phyloP scores from a whole-genome alignment of 2,797 vertebrate species.

The Tragopan temminckii region DNA sequence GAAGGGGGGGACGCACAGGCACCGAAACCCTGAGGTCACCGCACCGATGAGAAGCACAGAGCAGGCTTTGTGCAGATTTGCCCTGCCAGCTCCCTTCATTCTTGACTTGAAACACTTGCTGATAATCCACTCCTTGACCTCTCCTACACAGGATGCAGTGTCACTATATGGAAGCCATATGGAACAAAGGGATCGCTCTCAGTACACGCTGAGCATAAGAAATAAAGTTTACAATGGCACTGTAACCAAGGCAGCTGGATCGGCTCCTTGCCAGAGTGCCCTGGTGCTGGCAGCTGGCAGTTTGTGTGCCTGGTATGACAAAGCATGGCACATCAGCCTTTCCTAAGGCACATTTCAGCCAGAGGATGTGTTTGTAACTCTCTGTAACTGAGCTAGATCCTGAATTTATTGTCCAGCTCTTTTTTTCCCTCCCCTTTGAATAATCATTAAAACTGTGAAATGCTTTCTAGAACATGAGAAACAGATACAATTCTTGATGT shows the following conservation, averaged over 20 bases:
- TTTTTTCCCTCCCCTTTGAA: neutral
- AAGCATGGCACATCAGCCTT: neutral
- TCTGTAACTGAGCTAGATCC: neutral
- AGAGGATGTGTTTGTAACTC: neutral
- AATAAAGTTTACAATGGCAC: conserved; percentile 51
- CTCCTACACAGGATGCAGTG: conserved; percentile 59
- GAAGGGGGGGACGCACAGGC: neutral
- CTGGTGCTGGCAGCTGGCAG: conserved; percentile 35
- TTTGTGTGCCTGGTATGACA: neutral
- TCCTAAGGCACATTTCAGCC: neutral
- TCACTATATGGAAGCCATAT: conserved; percentile 66
- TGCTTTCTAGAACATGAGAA: conserved; percentile 55
- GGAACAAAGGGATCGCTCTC: conserved; percentile 62
- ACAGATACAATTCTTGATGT: conserved; percentile 20
- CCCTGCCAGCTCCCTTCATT: conserved; percentile 60
- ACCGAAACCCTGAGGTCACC: conserved; percentile 17
- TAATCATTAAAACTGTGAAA: conserved; percentile 48
- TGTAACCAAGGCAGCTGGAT: conserved; percentile 42
- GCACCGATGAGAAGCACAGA: conserved; percentile 52
- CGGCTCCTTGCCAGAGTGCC: conserved; percentile 47
- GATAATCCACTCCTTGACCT: conserved; percentile 72
- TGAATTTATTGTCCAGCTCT: conserved; percentile 31
- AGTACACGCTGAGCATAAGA: conserved; percentile 29
- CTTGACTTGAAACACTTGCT: conserved; percentile 68
- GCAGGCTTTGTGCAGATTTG: conserved; percentile 53